Base-by-base conservation (phyloP, 1,140 invertebrate genomes). In the Leptinotarsa lineolata region DNA sequence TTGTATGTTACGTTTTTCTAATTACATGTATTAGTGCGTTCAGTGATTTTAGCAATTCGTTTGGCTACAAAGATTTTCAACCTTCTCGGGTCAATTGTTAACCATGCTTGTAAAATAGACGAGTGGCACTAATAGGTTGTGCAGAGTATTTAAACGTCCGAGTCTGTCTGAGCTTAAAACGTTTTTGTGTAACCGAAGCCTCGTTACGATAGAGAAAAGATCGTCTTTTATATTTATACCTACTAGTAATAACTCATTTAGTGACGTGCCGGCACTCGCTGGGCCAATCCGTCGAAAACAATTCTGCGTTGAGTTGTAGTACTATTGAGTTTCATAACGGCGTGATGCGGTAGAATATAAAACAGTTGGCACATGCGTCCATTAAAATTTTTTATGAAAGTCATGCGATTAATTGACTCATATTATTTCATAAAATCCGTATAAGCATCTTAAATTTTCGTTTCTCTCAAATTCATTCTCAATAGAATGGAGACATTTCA, bases 1-100 rank as follows among this genome's bases (percentile, higher is more conserved):
- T 1, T 80, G 85, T 2, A 79, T 12, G 68, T 59, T 0, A 87
- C 81, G 75, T 88, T 83, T 24, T 59, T 18, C 87, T 86, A 88
- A 30, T 84, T 65, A 12, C 67, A 60, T 2, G 48, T 24, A 20
- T 70, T 58, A 15, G 79, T 72, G n/a, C 75, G 70, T 20, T 69
- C 70, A 64, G 81, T 77, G 45, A 86, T 85, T 73, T 81, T 70
- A 0, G 79, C 30, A 0, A 86, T 83, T 21, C 85, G 68, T 81
- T 86, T 87, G 3, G 78, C 76, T 13, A 85, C 80, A 72, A 84
- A 85, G 1, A 72, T 74, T 73, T 82, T 79, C 21, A 82, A 72
- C 5, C 63, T 22, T 21, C 64, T 66, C 64, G 79, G 68, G 11
- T 77, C 54, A n/a, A 68, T 79, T 3, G 70, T 70, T 39, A 84